Evolutionary conservation across 2,888 invertebrate genomes (phyloP).

Genomic region (Caenorhabditis drosophilae): DNA sequence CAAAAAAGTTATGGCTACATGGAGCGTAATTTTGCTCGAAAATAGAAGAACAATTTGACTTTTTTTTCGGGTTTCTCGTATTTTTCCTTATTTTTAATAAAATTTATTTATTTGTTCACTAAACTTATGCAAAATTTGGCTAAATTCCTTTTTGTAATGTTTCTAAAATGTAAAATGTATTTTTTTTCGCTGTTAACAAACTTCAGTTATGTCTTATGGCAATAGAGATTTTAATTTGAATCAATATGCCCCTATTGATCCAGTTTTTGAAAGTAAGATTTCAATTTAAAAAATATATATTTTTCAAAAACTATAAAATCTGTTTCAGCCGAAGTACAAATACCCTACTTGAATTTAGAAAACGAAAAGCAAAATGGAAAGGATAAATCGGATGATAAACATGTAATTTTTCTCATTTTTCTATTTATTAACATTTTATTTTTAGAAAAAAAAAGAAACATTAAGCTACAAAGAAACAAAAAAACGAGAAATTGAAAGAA

Average conservation of each 20-base stretch:
- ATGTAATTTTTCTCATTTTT: too few relatives aligned
- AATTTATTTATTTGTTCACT: neutral
- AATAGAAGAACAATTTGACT: constrained; percentile 5
- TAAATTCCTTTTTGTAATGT: too few relatives aligned
- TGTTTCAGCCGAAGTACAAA: too few relatives aligned
- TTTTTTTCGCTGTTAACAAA: constrained; percentile 1
- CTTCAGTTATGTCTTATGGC: too few relatives aligned
- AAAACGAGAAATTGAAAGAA: too few relatives aligned
- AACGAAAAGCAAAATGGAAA: too few relatives aligned
- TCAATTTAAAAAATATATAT: too few relatives aligned
- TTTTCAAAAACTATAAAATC: too few relatives aligned
- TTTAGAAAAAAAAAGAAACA: neutral
- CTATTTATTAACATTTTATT: too few relatives aligned
- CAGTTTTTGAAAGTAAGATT: neutral
- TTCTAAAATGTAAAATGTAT: neutral
- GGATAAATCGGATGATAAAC: too few relatives aligned
- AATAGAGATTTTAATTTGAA: constrained; percentile 2
- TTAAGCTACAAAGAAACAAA: too few relatives aligned
- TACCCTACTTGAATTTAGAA: too few relatives aligned
- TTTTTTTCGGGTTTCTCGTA: neutral
- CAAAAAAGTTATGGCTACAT: constrained; percentile 51
- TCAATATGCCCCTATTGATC: constrained; percentile 4
- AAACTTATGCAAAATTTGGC: neutral
- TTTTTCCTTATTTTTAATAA: neutral
- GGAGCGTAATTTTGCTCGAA: constrained; percentile 45